Percentiles rank a stretch among this genome's conserved stretches.
These are phyloP conservation scores for Ceratosolen fusciceps DNA, from an alignment of 1,140 invertebrate species.

Conservation along the genomic window DNA sequence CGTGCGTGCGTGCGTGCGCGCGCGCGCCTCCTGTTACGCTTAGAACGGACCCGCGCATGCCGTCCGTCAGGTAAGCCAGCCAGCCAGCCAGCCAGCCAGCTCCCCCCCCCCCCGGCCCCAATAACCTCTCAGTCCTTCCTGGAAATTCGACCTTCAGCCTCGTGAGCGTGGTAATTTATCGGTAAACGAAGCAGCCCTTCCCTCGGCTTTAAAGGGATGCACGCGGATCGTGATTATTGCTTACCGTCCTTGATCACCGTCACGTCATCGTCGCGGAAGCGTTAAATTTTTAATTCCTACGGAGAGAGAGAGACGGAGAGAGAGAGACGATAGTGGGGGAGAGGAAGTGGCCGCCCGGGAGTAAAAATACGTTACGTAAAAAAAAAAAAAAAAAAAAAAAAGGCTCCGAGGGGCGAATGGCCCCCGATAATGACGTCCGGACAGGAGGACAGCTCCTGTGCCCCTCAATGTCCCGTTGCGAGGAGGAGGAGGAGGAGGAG, in stretches of 20 bases:
- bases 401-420: too few relatives aligned
- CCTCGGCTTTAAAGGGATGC: neutral
- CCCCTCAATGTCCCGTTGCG: too few relatives aligned
- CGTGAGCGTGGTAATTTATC: constrained; percentile 27
- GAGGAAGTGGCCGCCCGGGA: neutral
- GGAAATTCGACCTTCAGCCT: constrained; percentile 47
- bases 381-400: too few relatives aligned
- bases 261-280: neutral
- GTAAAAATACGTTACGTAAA: too few relatives aligned
- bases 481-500: too few relatives aligned
- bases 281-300: neutral
- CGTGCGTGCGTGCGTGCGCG: too few relatives aligned
- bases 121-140: constrained; percentile 39
- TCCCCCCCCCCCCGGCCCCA: too few relatives aligned
- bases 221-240: constrained; percentile 1
- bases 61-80: neutral
- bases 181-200: neutral
- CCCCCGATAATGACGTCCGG: too few relatives aligned
- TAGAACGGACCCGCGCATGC: neutral
- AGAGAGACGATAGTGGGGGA: neutral
- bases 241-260: neutral
- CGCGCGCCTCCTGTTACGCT: constrained; percentile 35
- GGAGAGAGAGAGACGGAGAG: too few relatives aligned
- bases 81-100: too few relatives aligned
- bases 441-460: too few relatives aligned